Conservation (phyloP, 2,888 invertebrate genomes). For the Sipunculus nudus region DNA sequence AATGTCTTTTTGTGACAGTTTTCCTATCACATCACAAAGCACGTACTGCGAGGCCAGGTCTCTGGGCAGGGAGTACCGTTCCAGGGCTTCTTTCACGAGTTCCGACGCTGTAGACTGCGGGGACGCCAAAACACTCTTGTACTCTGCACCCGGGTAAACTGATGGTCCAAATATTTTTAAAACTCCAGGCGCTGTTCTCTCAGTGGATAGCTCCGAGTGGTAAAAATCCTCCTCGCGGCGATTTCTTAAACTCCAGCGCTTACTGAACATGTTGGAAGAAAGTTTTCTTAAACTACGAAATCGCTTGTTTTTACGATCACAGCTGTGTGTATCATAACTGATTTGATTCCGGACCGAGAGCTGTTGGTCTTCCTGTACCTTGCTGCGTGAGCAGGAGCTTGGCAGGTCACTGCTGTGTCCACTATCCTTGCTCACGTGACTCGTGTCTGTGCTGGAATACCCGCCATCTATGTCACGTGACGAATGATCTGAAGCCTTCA, state of each 20-base stretch:
- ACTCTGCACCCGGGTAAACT: conserved; percentile 54
- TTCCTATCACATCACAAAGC: conserved; percentile 59
- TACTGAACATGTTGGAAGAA: conserved; percentile 23
- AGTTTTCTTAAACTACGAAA: too few relatives aligned
- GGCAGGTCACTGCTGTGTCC: too few relatives aligned
- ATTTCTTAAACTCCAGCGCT: conserved; percentile 21
- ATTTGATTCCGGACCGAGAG: too few relatives aligned
- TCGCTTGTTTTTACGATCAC: too few relatives aligned
- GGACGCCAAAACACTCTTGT: conserved; percentile 59
- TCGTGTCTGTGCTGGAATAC: too few relatives aligned
- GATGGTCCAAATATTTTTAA: conserved; percentile 57
- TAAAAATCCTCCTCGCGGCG: conserved; percentile 6
- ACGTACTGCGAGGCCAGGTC: conserved; percentile 46
- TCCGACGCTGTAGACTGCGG: conserved; percentile 54
- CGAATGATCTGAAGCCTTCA: too few relatives aligned
- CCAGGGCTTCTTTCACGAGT: conserved; percentile 57
- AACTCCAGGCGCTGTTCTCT: conserved; percentile 55
- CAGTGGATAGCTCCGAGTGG: conserved; percentile 50
- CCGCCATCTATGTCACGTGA: too few relatives aligned
- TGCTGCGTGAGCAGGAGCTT: too few relatives aligned
- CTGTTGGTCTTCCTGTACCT: too few relatives aligned
- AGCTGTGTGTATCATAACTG: too few relatives aligned
- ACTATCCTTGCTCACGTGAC: too few relatives aligned
- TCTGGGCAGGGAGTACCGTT: conserved; percentile 50
- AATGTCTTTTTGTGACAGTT: conserved; percentile 3